Conservation (phyloP, 1,140 invertebrate genomes). For the Coboldia fuscipes region DNA sequence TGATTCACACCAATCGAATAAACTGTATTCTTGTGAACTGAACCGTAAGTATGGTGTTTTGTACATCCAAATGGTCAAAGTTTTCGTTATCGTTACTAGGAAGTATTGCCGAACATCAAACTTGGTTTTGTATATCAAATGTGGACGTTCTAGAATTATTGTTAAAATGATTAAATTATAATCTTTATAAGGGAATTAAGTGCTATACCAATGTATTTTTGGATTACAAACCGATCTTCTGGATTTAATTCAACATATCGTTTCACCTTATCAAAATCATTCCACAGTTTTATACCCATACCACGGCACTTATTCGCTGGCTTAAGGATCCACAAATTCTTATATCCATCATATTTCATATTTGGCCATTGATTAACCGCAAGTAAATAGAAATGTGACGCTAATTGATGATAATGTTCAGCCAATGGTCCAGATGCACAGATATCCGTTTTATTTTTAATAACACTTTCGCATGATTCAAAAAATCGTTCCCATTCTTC, state of each 20-base stretch:
- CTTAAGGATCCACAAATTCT: conserved; percentile 80
- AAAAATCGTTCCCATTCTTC: neutral
- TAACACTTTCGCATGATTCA: neutral
- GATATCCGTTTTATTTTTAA: neutral
- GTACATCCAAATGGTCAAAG: conserved; percentile 71
- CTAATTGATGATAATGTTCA: neutral
- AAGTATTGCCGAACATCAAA: conserved; percentile 77
- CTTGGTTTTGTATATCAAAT: conserved; percentile 67
- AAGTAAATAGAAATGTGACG: neutral
- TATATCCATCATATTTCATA: conserved; percentile 44
- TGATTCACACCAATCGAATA: conserved; percentile 59
- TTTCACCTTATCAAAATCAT: conserved; percentile 32
- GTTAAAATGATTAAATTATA: conserved; percentile 11
- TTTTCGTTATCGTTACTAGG: conserved; percentile 52
- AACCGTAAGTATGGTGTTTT: conserved; percentile 65
- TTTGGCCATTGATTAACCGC: conserved; percentile 36
- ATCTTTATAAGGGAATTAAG: neutral
- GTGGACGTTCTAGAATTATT: conserved; percentile 35
- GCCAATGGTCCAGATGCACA: neutral
- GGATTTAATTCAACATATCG: conserved; percentile 26
- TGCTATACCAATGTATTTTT: conserved; percentile 69
- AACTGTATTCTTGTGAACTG: conserved; percentile 60
- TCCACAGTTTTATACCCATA: conserved; percentile 40
- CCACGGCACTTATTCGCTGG: conserved; percentile 62
- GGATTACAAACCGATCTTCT: conserved; percentile 55